These are phyloP conservation scores for Chelmon rostratus DNA, from an alignment of 2,797 vertebrate genomes.

Conservation along the genomic window DNA sequence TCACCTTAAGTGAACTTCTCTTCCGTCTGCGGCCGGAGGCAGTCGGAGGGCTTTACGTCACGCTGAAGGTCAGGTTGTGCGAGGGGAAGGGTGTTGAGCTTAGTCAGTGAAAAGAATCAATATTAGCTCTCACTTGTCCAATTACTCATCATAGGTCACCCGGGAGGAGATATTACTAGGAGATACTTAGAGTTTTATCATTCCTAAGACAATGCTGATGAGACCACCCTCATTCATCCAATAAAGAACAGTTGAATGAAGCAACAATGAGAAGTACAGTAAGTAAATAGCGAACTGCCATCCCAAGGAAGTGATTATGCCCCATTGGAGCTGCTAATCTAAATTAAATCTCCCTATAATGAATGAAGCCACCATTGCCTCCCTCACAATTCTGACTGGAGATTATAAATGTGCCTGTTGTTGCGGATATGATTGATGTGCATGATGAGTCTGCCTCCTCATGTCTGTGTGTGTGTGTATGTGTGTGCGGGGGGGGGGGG, in stretches of 20 bases:
- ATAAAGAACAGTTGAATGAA: constrained; percentile 62
- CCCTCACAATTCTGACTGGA: constrained; percentile 68
- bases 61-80: constrained; percentile 56
- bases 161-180: constrained; percentile 63
- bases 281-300: constrained; percentile 77
- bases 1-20: constrained; percentile 42
- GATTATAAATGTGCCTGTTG: constrained; percentile 78
- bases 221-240: constrained; percentile 64
- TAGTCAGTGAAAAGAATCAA: constrained; percentile 63
- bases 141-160: constrained; percentile 65
- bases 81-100: constrained; percentile 48
- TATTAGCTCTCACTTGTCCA: constrained; percentile 55
- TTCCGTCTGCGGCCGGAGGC: constrained; percentile 22
- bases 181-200: constrained; percentile 67
- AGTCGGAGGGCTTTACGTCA: constrained; percentile 23
- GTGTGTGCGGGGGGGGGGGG: background rate
- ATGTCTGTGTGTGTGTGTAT: constrained; percentile 6
- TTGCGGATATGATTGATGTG: constrained; percentile 67
- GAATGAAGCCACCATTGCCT: constrained; percentile 77
- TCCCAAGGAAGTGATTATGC: constrained; percentile 76
- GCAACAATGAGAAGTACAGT: constrained; percentile 77
- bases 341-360: constrained; percentile 86
- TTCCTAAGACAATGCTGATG: constrained; percentile 55
- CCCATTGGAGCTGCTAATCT: constrained; percentile 78
- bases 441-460: constrained; percentile 50